Evolutionary conservation across 2,113 vertebrate species (phyloP).

Genomic region (Lophura nycthemera): DNA sequence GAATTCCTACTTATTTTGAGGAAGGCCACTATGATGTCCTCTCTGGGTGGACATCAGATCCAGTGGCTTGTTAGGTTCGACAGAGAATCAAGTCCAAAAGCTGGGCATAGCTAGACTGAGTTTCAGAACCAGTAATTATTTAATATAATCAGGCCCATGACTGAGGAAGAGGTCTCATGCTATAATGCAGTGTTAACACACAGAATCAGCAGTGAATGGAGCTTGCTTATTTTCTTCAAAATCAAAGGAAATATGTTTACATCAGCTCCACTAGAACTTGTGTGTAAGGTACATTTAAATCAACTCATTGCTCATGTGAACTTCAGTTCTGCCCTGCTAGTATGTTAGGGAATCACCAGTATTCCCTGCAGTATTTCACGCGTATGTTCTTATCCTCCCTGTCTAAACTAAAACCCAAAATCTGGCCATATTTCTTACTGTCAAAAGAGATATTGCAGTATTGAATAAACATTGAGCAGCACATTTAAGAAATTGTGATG

Average conservation of each 20-base stretch:
- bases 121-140: background rate
- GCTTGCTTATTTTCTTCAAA: background rate
- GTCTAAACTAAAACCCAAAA: background rate
- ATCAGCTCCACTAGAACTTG: background rate
- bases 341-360: background rate
- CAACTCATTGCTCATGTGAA: background rate
- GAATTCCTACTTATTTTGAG: background rate
- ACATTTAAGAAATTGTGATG: background rate
- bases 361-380: background rate
- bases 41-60: background rate
- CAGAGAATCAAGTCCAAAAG: background rate
- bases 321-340: background rate
- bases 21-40: background rate
- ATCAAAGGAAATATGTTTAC: background rate
- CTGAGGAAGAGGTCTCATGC: background rate
- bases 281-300: background rate
- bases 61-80: background rate
- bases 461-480: background rate
- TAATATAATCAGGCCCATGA: background rate
- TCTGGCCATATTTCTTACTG: background rate
- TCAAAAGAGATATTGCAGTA: background rate
- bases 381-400: background rate
- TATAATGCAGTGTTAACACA: background rate
- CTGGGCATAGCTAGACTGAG: background rate
- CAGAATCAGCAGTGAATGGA: background rate